Conservation (phyloP, 2,797 vertebrate species). For the Prunella strophiata region DNA sequence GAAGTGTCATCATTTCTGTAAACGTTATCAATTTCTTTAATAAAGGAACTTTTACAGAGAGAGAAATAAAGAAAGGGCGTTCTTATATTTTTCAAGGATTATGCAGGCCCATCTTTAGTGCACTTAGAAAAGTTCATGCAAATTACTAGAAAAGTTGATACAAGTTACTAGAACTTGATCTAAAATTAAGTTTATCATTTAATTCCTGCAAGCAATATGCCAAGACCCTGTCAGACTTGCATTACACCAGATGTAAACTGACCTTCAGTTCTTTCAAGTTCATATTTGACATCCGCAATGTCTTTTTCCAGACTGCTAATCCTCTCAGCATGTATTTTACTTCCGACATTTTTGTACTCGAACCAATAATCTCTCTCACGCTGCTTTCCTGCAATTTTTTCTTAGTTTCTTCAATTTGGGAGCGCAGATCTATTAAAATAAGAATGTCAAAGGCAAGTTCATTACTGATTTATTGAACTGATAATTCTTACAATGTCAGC, state of each 20-base stretch:
- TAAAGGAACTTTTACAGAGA: background rate
- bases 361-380: constrained; percentile 77
- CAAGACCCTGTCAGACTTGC: background rate
- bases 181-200: background rate
- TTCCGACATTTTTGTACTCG: constrained; percentile 79
- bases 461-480: background rate
- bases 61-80: background rate
- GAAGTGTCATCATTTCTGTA: background rate
- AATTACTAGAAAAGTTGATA: background rate
- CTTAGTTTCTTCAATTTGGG: constrained; percentile 66
- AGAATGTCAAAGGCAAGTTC: background rate
- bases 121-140: background rate
- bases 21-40: background rate
- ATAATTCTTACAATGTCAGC: background rate
- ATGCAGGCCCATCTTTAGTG: background rate
- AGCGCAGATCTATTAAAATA: constrained; percentile 69
- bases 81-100: background rate
- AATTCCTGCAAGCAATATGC: background rate
- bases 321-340: constrained; percentile 64
- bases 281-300: constrained; percentile 66
- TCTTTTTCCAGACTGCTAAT: constrained; percentile 75
- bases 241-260: constrained; percentile 20
- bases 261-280: constrained; percentile 78
- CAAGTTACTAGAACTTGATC: background rate
- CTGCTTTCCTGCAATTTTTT: constrained; percentile 61